Percentiles rank a stretch among this genome's conserved stretches.
Evolutionary conservation across 2,797 vertebrate genomes (phyloP).

Genomic region (Fistularia commersonii): DNA sequence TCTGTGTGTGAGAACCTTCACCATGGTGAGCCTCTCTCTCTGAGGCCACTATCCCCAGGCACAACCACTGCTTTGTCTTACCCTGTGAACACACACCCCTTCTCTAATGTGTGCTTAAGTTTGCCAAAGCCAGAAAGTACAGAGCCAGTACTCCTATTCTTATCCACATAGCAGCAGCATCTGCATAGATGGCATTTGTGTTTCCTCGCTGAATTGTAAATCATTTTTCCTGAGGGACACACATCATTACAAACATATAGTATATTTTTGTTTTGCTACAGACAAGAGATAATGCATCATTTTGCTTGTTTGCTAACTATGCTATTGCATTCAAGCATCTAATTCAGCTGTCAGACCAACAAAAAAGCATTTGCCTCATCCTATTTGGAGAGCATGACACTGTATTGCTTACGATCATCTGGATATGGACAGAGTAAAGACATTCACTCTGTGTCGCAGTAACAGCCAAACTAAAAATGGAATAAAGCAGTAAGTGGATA

Average conservation of each 20-base stretch:
- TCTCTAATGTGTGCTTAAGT: conserved; percentile 63
- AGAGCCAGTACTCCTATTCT: conserved; percentile 67
- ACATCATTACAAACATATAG: conserved; percentile 24
- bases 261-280: conserved; percentile 7
- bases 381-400: conserved; percentile 26
- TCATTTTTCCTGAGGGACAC: conserved; percentile 40
- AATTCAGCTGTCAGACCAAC: conserved; percentile 8
- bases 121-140: conserved; percentile 71
- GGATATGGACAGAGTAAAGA: conserved; percentile 27
- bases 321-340: conserved; percentile 4
- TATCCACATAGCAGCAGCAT: conserved; percentile 61
- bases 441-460: conserved; percentile 27
- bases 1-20: conserved; percentile 79
- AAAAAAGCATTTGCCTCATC: conserved; percentile 1
- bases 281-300: conserved; percentile 1
- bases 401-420: conserved; percentile 30
- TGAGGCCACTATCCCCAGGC: conserved; percentile 76
- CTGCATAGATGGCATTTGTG: conserved; percentile 47
- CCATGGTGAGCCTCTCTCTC: conserved; percentile 70
- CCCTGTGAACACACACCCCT: conserved; percentile 76
- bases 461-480: conserved; percentile 67
- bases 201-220: conserved; percentile 40
- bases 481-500: conserved; percentile 70
- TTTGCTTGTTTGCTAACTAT: background rate
- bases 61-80: conserved; percentile 82